These are phyloP conservation scores for Anguilla rostrata DNA, from an alignment of 2,113 vertebrate genomes.

Conservation along the genomic window DNA sequence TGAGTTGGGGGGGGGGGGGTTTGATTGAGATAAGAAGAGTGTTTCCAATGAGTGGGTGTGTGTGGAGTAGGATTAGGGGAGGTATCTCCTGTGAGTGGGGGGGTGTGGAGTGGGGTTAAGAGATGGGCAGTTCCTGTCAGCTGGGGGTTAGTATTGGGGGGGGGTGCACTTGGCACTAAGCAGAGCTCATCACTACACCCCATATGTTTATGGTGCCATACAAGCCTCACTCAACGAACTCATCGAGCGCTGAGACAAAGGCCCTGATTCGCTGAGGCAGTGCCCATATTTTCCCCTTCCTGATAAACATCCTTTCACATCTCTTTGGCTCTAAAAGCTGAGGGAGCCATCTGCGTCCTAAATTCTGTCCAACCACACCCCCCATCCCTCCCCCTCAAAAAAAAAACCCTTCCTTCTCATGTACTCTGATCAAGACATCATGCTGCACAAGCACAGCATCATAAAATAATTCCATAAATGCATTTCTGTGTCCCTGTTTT, in stretches of 20 bases:
- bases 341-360: too few relatives aligned
- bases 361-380: not conserved
- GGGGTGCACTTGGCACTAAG: not conserved
- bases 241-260: slow-evolving; percentile 6
- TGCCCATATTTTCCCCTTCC: not conserved
- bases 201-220: not conserved
- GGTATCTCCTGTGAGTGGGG: not conserved
- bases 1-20: not conserved
- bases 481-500: not conserved
- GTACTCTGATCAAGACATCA: not conserved
- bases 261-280: not conserved
- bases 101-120: too few relatives aligned
- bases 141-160: not conserved
- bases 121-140: too few relatives aligned
- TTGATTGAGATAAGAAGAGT: not conserved
- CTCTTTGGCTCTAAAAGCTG: not conserved
- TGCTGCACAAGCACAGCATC: not conserved
- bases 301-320: not conserved
- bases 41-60: not conserved
- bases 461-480: too few relatives aligned
- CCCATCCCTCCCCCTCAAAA: too few relatives aligned
- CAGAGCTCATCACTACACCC: not conserved
- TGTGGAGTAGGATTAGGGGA: not conserved
- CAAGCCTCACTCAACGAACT: not conserved
- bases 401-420: not conserved